These are phyloP conservation scores for Campylomormyrus numenius DNA, from an alignment of 2,113 vertebrate genomes.

Conservation along the genomic window DNA sequence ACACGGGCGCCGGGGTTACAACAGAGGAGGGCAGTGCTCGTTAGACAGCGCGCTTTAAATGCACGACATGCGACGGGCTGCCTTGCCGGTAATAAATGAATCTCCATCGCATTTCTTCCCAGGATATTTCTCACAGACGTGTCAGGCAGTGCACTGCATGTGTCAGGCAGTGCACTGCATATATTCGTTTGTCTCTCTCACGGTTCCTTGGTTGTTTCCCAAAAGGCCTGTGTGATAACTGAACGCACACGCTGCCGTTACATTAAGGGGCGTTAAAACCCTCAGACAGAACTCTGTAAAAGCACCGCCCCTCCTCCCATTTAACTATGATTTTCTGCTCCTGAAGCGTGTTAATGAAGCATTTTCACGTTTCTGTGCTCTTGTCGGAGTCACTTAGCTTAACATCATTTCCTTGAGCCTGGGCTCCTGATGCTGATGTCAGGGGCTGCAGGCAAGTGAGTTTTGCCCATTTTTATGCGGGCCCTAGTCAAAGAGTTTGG, in stretches of 20 bases:
- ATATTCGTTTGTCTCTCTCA: background rate
- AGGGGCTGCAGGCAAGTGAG: background rate
- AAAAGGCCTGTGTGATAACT: background rate
- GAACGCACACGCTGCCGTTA: background rate
- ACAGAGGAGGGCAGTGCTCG: background rate
- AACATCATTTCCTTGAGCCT: background rate
- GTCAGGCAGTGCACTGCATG: background rate
- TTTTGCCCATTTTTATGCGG: background rate
- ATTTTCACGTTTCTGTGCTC: background rate
- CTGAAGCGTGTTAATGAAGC: background rate
- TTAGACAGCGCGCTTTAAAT: background rate
- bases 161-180: background rate
- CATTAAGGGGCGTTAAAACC: background rate
- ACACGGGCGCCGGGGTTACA: background rate
- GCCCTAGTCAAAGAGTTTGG: background rate
- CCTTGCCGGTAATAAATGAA: background rate
- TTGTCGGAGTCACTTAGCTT: background rate
- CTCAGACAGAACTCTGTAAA: background rate
- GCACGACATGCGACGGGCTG: background rate
- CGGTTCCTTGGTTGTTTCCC: background rate
- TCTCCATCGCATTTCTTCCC: background rate
- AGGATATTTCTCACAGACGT: background rate
- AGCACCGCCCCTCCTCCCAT: background rate
- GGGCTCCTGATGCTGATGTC: background rate
- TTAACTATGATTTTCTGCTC: background rate